Evolutionary conservation across 2,888 invertebrate species (phyloP).

Genomic region (Abrostola tripartita): DNA sequence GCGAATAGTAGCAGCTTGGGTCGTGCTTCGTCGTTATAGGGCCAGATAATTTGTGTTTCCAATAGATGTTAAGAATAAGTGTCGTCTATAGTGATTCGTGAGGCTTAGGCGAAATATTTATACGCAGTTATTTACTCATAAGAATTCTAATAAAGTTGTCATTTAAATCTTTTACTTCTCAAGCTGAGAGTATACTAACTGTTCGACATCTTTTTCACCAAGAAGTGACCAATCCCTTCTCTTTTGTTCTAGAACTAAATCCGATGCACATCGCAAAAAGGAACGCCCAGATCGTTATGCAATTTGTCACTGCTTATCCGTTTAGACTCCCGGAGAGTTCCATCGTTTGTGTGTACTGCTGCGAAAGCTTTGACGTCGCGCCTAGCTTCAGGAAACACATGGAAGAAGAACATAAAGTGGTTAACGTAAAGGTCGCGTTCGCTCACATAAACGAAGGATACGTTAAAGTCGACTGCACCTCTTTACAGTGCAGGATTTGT

Average conservation of each 20-base stretch:
- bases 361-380: conserved; percentile 65
- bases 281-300: conserved; percentile 76
- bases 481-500: conserved; percentile 71
- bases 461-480: conserved; percentile 71
- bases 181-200: conserved; percentile 17
- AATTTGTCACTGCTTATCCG: conserved; percentile 75
- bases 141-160: neutral
- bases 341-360: conserved; percentile 77
- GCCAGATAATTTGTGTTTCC: neutral
- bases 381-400: conserved; percentile 62
- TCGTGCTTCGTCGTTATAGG: neutral
- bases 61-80: conserved; percentile 8
- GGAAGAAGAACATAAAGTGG: conserved; percentile 56
- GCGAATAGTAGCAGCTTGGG: neutral
- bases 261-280: conserved; percentile 72
- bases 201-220: conserved; percentile 20
- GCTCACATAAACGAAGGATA: conserved; percentile 58
- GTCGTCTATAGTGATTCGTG: too few species aligned
- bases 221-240: conserved; percentile 62
- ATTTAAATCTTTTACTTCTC: neutral
- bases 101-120: too few species aligned
- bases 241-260: conserved; percentile 80
- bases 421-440: conserved; percentile 55
- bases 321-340: conserved; percentile 74
- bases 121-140: neutral